phyloP scores from a whole-genome alignment of 2,797 vertebrate species.

The Lindbergichthys nudifrons region DNA sequence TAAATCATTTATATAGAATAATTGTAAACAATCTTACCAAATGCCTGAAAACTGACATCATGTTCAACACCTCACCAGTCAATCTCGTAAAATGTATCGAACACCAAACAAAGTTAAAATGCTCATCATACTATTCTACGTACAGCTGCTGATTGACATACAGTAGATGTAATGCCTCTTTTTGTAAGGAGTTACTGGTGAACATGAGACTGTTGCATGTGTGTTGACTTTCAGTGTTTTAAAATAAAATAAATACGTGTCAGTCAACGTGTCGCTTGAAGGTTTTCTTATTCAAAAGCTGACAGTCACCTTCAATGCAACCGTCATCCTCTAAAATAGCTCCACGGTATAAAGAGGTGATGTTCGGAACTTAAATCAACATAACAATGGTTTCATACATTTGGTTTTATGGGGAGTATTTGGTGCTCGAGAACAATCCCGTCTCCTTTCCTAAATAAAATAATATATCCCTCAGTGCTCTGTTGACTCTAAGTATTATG shows the following conservation, averaged over 20 bases:
- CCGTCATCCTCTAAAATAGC: conserved; percentile 8
- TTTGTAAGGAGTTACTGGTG: background rate
- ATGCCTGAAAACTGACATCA: background rate
- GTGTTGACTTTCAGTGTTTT: background rate
- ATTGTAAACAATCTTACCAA: background rate
- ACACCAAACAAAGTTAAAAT: background rate
- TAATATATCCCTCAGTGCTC: background rate
- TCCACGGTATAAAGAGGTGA: background rate
- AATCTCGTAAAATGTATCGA: background rate
- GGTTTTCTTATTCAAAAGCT: conserved; percentile 12
- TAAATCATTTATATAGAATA: background rate
- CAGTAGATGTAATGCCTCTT: background rate
- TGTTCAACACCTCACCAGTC: background rate
- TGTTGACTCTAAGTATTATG: background rate
- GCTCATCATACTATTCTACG: too few species aligned
- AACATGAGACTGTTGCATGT: background rate
- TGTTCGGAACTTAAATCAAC: background rate
- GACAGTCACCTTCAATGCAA: conserved; percentile 14
- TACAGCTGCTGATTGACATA: background rate
- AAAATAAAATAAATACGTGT: too few species aligned
- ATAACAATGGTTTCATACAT: background rate
- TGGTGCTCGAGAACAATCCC: background rate
- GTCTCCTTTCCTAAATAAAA: background rate
- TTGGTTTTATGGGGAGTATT: conserved; percentile 4
- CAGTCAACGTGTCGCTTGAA: conserved; percentile 32